A percentile compares a stretch with the other conserved stretches of the same genome.
Evolutionary conservation across 1,140 invertebrate genomes (phyloP).

Genomic region (Antheraea mylitta): DNA sequence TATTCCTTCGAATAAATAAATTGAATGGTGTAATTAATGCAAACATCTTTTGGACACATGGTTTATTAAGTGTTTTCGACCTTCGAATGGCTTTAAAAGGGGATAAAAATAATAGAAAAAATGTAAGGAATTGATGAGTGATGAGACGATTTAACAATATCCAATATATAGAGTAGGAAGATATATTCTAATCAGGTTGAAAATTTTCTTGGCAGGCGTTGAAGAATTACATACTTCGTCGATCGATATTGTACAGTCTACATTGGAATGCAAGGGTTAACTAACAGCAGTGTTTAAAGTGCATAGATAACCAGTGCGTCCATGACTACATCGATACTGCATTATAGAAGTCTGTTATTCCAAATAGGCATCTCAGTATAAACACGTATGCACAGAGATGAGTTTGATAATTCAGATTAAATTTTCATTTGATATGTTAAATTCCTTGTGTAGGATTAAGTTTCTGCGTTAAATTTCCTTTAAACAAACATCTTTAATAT

Average conservation of each 20-base stretch:
- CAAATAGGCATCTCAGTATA: background rate
- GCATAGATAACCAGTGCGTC: background rate
- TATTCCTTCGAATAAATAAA: too few relatives aligned
- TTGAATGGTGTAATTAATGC: too few relatives aligned
- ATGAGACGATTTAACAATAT: background rate
- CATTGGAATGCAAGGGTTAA: background rate
- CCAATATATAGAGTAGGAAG: background rate
- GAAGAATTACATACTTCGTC: background rate
- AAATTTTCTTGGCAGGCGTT: background rate
- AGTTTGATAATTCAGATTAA: too few relatives aligned
- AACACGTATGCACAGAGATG: background rate
- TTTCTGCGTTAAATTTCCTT: too few relatives aligned
- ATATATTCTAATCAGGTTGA: background rate
- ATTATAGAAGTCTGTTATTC: background rate
- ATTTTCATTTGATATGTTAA: too few relatives aligned
- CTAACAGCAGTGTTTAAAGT: background rate
- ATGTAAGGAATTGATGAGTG: too few relatives aligned
- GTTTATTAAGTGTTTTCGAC: too few relatives aligned
- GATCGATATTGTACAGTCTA: background rate
- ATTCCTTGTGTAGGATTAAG: too few relatives aligned
- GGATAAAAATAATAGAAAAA: too few relatives aligned
- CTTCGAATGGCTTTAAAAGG: too few relatives aligned
- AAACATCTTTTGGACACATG: too few relatives aligned
- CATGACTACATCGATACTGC: background rate
- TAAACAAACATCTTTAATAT: too few relatives aligned